Percentiles rank a stretch among this genome's conserved stretches.
These are phyloP conservation scores for Erebia ligea DNA, from an alignment of 2,888 invertebrate genomes.

Conservation along the genomic window DNA sequence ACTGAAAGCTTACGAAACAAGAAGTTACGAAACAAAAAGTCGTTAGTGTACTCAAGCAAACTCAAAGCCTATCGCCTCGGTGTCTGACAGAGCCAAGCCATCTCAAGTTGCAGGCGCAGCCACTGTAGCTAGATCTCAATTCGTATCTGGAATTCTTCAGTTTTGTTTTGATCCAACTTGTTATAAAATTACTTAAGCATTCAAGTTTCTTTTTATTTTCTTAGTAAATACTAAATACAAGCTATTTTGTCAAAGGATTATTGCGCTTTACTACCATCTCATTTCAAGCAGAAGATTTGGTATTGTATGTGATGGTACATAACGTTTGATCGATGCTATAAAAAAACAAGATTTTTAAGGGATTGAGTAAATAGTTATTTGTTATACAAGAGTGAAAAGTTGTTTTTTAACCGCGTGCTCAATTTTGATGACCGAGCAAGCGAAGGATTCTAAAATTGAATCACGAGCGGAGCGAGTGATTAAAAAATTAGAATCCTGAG, in stretches of 20 bases:
- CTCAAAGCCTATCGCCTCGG: conserved; percentile 1
- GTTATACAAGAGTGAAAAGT: too few relatives aligned
- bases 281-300: not conserved
- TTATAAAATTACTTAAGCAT: conserved; percentile 18
- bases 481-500: too few relatives aligned
- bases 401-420: too few relatives aligned
- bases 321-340: too few relatives aligned
- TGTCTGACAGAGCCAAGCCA: conserved; percentile 12
- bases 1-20: not conserved
- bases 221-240: not conserved
- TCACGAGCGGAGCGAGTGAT: too few relatives aligned
- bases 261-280: conserved; percentile 5
- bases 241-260: not conserved
- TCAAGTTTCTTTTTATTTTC: not conserved
- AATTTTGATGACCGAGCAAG: too few relatives aligned
- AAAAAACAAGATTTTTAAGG: too few relatives aligned
- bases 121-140: conserved; percentile 13
- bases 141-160: conserved; percentile 4
- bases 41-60: not conserved
- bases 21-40: conserved; percentile 1
- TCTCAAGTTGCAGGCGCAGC: conserved; percentile 1
- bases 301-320: not conserved
- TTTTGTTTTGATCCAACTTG: conserved; percentile 13
- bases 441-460: too few relatives aligned
- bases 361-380: too few relatives aligned